phyloP scores from a whole-genome alignment of 2,797 vertebrate genomes.

The Sebastolobus alascanus region DNA sequence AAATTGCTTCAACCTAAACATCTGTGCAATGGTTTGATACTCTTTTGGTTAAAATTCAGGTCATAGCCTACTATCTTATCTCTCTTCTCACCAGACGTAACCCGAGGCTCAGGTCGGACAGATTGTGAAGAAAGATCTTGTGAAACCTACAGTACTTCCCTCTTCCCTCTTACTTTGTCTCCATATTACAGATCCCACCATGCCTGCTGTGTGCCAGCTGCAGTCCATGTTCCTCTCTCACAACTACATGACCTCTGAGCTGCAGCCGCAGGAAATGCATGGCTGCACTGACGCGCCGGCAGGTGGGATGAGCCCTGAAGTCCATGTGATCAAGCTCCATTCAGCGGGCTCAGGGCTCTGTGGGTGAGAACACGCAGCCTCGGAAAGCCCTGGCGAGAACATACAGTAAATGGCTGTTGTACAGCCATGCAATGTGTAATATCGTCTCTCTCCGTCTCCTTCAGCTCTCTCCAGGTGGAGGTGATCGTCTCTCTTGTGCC shows the following conservation, averaged over 20 bases:
- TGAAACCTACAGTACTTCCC: neutral
- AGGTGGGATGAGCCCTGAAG: conserved; percentile 57
- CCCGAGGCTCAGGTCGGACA: neutral
- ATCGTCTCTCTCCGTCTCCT: conserved; percentile 17
- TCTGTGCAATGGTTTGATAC: neutral
- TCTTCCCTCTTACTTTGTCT: neutral
- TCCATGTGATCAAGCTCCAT: conserved; percentile 84
- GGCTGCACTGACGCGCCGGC: conserved; percentile 61
- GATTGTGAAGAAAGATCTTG: neutral
- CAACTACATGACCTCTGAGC: conserved; percentile 83
- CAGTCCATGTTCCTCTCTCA: conserved; percentile 81
- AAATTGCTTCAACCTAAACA: neutral
- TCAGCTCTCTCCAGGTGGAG: conserved; percentile 83
- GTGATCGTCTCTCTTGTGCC: conserved; percentile 82
- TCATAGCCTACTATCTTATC: neutral
- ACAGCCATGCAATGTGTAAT: neutral
- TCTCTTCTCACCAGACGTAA: neutral
- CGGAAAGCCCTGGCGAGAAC: neutral
- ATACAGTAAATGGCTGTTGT: no score
- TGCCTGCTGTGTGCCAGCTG: conserved; percentile 78
- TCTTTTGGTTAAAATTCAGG: neutral
- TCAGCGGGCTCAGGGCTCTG: conserved; percentile 82
- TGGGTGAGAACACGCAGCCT: conserved; percentile 72
- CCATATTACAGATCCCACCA: conserved; percentile 68
- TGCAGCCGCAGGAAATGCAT: conserved; percentile 81